These are phyloP conservation scores for Siderastrea siderea DNA, from an alignment of 92 coral and sea anemone genomes.

Conservation along the genomic window DNA sequence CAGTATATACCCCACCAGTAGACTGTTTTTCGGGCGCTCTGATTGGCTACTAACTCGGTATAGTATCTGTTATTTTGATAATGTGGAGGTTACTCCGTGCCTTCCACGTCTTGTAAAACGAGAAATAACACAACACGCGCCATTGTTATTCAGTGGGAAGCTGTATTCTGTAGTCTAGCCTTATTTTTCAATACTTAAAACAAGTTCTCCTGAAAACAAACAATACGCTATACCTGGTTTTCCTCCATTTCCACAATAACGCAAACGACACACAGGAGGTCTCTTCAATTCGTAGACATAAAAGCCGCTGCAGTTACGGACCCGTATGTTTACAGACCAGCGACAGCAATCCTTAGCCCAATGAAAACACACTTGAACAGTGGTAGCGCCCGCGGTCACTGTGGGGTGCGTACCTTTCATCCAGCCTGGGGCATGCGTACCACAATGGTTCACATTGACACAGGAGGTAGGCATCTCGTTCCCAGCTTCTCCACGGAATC, in stretches of 20 bases:
- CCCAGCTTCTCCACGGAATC: conserved; percentile 60
- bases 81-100: no score
- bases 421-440: conserved; percentile 55
- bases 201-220: no score
- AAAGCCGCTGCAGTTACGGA: conserved; percentile 62
- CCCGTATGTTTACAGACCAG: conserved; percentile 17
- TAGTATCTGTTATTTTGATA: no score
- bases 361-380: conserved; percentile 39
- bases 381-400: conserved; percentile 25
- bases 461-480: conserved; percentile 34
- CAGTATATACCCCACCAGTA: no score
- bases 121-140: no score
- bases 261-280: conserved; percentile 10
- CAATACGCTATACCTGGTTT: neutral
- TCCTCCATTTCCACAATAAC: conserved; percentile 29
- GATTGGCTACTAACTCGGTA: no score
- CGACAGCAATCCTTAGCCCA: conserved; percentile 18
- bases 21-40: no score
- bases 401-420: conserved; percentile 52
- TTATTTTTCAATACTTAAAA: no score
- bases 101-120: no score
- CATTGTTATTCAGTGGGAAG: no score
- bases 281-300: conserved; percentile 51
- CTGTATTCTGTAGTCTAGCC: no score
- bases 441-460: conserved; percentile 28